Evolutionary conservation across 2,113 vertebrate species (phyloP).

Genomic region (Carettochelys insculpta): DNA sequence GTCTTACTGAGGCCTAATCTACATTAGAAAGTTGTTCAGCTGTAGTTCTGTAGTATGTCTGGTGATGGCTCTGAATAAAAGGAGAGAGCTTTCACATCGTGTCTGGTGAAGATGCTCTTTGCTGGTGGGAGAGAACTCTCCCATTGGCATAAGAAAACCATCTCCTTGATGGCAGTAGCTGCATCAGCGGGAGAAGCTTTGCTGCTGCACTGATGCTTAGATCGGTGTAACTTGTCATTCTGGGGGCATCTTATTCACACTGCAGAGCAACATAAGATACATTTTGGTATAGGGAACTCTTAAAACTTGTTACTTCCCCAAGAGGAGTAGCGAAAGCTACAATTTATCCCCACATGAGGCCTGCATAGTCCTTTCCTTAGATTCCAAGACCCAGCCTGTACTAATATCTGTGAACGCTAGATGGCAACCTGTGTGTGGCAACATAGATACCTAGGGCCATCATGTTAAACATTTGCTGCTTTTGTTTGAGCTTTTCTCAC

Average conservation of each 20-base stretch:
- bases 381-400: background rate
- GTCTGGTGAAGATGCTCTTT: no score
- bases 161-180: background rate
- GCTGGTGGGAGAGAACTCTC: background rate
- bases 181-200: background rate
- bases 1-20: background rate
- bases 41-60: background rate
- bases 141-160: background rate
- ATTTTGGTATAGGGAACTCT: background rate
- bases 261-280: background rate
- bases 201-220: background rate
- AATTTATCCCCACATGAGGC: rapidly evolving
- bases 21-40: background rate
- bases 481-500: no score
- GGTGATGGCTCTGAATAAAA: background rate
- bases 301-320: background rate
- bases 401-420: background rate
- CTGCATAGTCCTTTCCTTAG: background rate
- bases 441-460: no score
- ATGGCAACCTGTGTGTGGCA: background rate
- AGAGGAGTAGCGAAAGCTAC: background rate
- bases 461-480: background rate
- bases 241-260: background rate
- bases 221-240: background rate
- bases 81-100: background rate